phyloP scores from a whole-genome alignment of 2,888 invertebrate species.

The Hoplodrina ambigua region DNA sequence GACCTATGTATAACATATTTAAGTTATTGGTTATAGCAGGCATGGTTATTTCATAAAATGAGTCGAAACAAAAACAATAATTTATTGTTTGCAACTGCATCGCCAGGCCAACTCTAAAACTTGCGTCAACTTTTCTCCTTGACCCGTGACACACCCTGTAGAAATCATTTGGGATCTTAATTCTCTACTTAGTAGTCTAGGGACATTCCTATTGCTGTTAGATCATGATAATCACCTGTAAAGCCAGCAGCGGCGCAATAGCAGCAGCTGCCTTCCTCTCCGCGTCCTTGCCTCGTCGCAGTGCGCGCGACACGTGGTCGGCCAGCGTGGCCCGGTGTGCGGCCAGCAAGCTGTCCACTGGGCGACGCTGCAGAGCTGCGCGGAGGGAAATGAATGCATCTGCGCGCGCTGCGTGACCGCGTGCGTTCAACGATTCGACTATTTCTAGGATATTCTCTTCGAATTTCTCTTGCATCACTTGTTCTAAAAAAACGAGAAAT shows the following conservation, averaged over 20 bases:
- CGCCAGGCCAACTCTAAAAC: too few relatives aligned
- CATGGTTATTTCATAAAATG: too few relatives aligned
- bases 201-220: neutral
- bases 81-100: too few relatives aligned
- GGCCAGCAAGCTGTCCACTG: conserved; percentile 93
- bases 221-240: conserved; percentile 91
- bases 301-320: conserved; percentile 94
- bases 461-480: conserved; percentile 91
- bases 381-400: conserved; percentile 93
- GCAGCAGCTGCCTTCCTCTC: conserved; percentile 96
- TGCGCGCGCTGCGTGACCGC: conserved; percentile 95
- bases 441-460: conserved; percentile 97
- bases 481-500: conserved; percentile 79
- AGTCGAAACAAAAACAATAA: neutral
- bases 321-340: conserved; percentile 94
- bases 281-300: conserved; percentile 95
- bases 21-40: too few relatives aligned
- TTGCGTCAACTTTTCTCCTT: too few relatives aligned
- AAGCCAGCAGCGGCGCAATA: conserved; percentile 94
- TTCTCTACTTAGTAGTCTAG: neutral
- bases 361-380: conserved; percentile 94
- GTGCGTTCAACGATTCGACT: conserved; percentile 96
- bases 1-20: conserved; percentile 72
- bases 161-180: neutral
- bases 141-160: too few relatives aligned